phyloP scores from a whole-genome alignment of 2,797 vertebrate genomes.

The Pygocentrus nattereri region DNA sequence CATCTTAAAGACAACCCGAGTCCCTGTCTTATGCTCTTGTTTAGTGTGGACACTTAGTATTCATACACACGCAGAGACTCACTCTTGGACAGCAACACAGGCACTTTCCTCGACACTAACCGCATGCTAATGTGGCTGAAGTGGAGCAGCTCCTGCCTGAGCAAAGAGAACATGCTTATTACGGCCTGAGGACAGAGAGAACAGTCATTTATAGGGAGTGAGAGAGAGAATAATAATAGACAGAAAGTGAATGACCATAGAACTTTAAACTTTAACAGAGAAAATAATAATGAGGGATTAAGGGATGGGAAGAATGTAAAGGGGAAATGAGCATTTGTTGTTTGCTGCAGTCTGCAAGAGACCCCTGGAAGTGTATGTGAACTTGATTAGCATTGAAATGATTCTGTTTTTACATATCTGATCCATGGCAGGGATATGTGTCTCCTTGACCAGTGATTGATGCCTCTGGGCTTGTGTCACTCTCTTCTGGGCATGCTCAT shows the following conservation, averaged over 20 bases:
- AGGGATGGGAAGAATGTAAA: not conserved
- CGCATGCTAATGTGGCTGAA: slow-evolving; percentile 44
- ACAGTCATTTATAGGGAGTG: slow-evolving; percentile 11
- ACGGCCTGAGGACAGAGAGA: slow-evolving; percentile 26
- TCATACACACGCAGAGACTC: slow-evolving; percentile 15
- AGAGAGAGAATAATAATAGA: slow-evolving; percentile 27
- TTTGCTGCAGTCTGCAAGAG: not conserved
- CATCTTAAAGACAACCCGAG: not conserved
- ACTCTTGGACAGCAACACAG: slow-evolving; percentile 26
- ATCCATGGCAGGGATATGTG: slow-evolving; percentile 17
- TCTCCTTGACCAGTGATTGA: slow-evolving; percentile 51
- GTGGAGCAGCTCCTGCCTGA: slow-evolving; percentile 24
- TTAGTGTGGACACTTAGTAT: not conserved
- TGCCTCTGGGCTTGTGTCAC: slow-evolving; percentile 37
- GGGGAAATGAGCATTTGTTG: not conserved
- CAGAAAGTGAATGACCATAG: not conserved
- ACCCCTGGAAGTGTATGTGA: not conserved
- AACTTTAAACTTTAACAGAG: not conserved
- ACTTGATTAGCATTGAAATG: slow-evolving; percentile 31
- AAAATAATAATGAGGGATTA: slow-evolving; percentile 14
- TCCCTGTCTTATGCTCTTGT: not conserved
- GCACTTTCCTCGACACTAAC: slow-evolving; percentile 8
- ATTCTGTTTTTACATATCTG: slow-evolving; percentile 40
- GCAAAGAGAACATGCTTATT: slow-evolving; percentile 22
- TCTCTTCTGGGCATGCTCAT: slow-evolving; percentile 15